These are phyloP conservation scores for Trialeurodes vaporariorum DNA, from an alignment of 1,140 invertebrate species.

Conservation along the genomic window DNA sequence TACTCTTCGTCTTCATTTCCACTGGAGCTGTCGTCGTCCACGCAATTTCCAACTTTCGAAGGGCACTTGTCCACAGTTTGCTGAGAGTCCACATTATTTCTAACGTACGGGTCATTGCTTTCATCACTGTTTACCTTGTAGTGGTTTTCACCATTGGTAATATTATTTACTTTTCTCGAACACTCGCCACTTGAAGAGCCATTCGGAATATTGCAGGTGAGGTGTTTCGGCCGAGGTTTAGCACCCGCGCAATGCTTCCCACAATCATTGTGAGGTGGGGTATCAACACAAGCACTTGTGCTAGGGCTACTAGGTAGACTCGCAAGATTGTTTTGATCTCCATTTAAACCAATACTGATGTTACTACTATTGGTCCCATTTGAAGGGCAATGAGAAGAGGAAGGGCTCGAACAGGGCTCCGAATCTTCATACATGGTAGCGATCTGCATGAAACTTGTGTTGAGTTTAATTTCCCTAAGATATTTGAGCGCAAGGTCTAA, in stretches of 20 bases:
- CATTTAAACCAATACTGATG: background rate
- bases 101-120: background rate
- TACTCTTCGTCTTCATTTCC: background rate
- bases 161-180: background rate
- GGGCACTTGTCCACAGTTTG: background rate
- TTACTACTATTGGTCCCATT: background rate
- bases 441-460: background rate
- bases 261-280: background rate
- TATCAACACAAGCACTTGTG: background rate
- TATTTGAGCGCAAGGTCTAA: too few relatives aligned
- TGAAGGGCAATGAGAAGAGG: background rate
- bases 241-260: background rate
- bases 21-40: background rate
- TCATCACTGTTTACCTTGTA: background rate
- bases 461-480: too few relatives aligned
- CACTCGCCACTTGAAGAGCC: background rate
- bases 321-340: background rate
- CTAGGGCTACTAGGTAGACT: background rate
- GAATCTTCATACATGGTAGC: background rate
- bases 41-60: background rate
- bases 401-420: background rate
- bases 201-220: background rate
- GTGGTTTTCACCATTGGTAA: background rate
- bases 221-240: background rate
- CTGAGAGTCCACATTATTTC: background rate